Evolutionary conservation across 2,888 invertebrate species (phyloP).

Genomic region (Didymodactylos carnosus): DNA sequence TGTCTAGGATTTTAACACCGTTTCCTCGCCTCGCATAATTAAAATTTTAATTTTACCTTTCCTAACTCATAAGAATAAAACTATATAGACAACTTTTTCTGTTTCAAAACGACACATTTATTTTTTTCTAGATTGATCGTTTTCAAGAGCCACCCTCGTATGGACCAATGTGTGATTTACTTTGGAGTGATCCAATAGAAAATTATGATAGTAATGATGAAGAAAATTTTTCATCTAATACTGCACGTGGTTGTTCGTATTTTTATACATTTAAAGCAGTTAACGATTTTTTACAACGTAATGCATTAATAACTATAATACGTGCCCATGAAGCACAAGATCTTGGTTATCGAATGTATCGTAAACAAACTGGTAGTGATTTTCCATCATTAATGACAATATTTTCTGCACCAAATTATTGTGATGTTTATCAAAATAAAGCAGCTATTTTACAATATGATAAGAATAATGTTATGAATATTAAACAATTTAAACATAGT

Average conservation of each 20-base stretch:
- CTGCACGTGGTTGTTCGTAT: neutral
- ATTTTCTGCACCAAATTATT: too few species aligned
- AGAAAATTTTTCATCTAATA: neutral
- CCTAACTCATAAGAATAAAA: too few species aligned
- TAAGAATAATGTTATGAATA: too few species aligned
- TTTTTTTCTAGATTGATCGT: neutral
- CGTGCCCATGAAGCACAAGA: constrained; percentile 4
- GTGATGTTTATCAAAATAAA: constrained; percentile 11
- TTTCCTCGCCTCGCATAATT: too few species aligned
- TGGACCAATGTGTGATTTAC: constrained; percentile 3
- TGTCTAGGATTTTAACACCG: too few species aligned
- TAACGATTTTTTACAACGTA: neutral
- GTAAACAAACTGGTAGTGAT: neutral
- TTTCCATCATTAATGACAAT: constrained; percentile 5
- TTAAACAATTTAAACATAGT: too few species aligned
- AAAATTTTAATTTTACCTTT: too few species aligned
- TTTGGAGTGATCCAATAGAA: constrained; percentile 7
- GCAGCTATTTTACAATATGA: constrained; percentile 1
- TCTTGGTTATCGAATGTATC: too few species aligned
- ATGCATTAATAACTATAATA: constrained; percentile 1
- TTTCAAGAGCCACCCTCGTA: constrained; percentile 2
- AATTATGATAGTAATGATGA: too few species aligned
- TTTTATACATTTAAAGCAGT: neutral
- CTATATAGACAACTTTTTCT: too few species aligned
- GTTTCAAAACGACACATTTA: neutral